phyloP scores from a whole-genome alignment of 2,113 vertebrate species.

The Lichenostomus cassidix region DNA sequence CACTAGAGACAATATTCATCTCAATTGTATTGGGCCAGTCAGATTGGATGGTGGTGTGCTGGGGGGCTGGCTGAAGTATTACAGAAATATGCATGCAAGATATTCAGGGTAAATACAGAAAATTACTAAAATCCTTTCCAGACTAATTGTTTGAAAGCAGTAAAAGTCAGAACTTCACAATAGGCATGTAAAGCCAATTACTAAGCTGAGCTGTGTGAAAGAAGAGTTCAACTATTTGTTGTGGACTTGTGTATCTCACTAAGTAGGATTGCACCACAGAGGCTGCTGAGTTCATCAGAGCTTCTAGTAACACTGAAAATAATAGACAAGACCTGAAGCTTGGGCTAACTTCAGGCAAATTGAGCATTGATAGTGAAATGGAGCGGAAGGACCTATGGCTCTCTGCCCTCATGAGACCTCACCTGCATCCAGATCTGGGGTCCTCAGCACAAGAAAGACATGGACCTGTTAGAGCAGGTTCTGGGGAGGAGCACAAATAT shows the following conservation, averaged over 20 bases:
- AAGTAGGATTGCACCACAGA: neutral
- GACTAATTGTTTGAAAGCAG: neutral
- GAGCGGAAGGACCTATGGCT: neutral
- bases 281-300: neutral
- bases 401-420: neutral
- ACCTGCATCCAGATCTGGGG: neutral
- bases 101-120: neutral
- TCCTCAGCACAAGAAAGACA: neutral
- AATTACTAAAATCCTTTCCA: neutral
- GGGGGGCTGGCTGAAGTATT: neutral
- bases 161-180: neutral
- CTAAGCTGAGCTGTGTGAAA: neutral
- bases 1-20: neutral
- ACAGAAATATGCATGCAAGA: neutral
- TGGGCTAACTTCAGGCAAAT: fast-evolving
- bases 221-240: neutral
- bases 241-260: neutral
- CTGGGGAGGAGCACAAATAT: neutral
- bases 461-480: neutral
- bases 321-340: neutral
- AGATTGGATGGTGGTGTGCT: neutral
- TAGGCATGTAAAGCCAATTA: neutral
- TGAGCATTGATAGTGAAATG: neutral
- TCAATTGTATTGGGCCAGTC: neutral
- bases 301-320: neutral